A percentile compares a stretch with the other conserved stretches of the same genome.
Conservation (phyloP, 2,113 vertebrate genomes). For the Caretta caretta region DNA sequence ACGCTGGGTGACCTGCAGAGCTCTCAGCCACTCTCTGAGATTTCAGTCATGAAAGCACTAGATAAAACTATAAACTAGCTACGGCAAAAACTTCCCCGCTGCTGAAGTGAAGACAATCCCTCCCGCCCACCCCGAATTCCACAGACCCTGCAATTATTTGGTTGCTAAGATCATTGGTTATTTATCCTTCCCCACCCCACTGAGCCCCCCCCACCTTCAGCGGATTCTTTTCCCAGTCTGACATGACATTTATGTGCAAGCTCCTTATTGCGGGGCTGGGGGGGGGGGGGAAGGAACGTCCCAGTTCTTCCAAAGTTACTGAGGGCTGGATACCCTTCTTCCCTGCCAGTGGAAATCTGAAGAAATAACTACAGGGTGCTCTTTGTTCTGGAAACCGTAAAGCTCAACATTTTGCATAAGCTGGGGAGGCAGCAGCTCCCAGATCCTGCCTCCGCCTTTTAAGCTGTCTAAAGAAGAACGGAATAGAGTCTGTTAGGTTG, state of each 20-base stretch:
- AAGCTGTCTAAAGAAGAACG: background rate
- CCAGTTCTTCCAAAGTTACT: background rate
- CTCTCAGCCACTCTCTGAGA: rapidly evolving
- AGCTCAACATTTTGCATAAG: background rate
- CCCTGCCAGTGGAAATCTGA: background rate
- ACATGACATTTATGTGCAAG: background rate
- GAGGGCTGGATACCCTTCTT: background rate
- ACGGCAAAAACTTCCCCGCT: background rate
- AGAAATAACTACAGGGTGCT: background rate
- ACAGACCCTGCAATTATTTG: background rate
- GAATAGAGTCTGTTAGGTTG: background rate
- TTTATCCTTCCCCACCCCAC: background rate
- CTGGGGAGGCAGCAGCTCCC: background rate
- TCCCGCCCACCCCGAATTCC: background rate
- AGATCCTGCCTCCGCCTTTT: background rate
- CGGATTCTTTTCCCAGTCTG: background rate
- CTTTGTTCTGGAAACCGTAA: background rate
- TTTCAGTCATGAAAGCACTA: background rate
- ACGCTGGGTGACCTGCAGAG: background rate
- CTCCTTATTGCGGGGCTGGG: background rate
- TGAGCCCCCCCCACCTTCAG: background rate
- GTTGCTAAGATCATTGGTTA: background rate
- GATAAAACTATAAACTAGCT: background rate
- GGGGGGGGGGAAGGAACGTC: background rate
- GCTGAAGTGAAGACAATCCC: background rate